Evolutionary conservation across 37 sponge, comb jelly and placozoan genomes (phyloP).

Genomic region (Theonella swinhoei): DNA sequence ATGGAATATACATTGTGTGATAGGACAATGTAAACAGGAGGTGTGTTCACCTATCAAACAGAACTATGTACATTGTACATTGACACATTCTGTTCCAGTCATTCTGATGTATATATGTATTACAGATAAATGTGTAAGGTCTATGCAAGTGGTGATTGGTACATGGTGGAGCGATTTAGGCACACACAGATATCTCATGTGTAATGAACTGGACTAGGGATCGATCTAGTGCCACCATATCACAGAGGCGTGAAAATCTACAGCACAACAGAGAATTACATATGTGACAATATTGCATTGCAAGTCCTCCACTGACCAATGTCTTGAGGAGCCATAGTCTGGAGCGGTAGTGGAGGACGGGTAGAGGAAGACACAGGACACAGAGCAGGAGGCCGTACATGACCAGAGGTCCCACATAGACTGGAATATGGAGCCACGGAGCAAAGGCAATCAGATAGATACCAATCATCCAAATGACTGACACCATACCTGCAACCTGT

Average conservation of each 20-base stretch:
- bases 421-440: slow-evolving; percentile 36
- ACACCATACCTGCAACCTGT: slow-evolving; percentile 61
- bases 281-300: background rate
- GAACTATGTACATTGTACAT: too few species aligned
- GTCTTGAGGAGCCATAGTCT: slow-evolving; percentile 60
- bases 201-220: too few species aligned
- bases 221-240: background rate
- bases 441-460: slow-evolving; percentile 31
- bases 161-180: too few species aligned
- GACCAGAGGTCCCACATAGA: slow-evolving; percentile 45
- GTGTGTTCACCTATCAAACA: too few species aligned
- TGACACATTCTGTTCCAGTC: too few species aligned
- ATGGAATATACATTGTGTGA: background rate
- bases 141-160: too few species aligned
- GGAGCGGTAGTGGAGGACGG: slow-evolving; percentile 47
- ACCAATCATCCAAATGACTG: slow-evolving; percentile 33
- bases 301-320: slow-evolving; percentile 6
- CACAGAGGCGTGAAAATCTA: background rate
- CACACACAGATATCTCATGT: too few species aligned
- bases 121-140: too few species aligned
- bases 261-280: background rate
- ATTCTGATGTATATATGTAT: too few species aligned
- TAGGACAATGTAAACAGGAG: too few species aligned
- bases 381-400: slow-evolving; percentile 16
- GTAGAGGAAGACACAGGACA: slow-evolving; percentile 61